Evolutionary conservation across 2,113 vertebrate genomes (phyloP), one percentile per base, ranked within the genome.

Genomic region (Lontra canadensis): DNA sequence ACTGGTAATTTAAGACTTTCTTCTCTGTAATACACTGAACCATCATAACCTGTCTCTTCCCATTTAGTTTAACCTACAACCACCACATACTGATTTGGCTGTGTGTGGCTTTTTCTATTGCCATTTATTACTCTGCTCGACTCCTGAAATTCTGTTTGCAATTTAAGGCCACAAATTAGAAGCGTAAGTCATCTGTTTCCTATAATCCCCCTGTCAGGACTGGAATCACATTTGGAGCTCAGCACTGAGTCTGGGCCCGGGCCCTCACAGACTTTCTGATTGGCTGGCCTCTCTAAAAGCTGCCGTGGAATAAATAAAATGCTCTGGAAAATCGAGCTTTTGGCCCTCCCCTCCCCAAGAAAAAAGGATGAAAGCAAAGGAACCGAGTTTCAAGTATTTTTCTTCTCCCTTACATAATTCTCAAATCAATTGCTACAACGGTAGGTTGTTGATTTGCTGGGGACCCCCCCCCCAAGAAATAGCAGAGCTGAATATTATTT

Each of bases 111-210:
- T 99, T 99, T 98, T 99, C 99, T 99, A 98, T 98, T 99, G 98
- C 99, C 99, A 99, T 99, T 99, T 99, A 99, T 99, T 99, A 99
- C 99, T 99, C 99, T 98, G 98, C 99, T 99, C 99, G 99, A 99
- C 99, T 99, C 99, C 99, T 99, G 99, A 99, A 99, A 99, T 99
- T 99, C 99, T 99, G 99, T 99, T 99, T 99, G 99, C 99, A 99
- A 99, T 99, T 99, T 99, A 99, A 99, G 99, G 99, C 99, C 98
- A 99, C 99, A 99, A 99, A 99, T 99, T 99, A 99, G 99, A 99
- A 99, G 99, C 99, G 99, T 99, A 99, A 99, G 99, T 99, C 99
- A 99, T 99, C 99, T 99, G 99, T 99, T 99, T 99, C 99, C 99
- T 99, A 99, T 99, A 99, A 99, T 99, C 99, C 99, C 98, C 98